A percentile compares a stretch with the other conserved stretches of the same genome.
These are phyloP conservation scores for Oxyruncus cristatus DNA, from an alignment of 2,113 vertebrate genomes.

Conservation along the genomic window DNA sequence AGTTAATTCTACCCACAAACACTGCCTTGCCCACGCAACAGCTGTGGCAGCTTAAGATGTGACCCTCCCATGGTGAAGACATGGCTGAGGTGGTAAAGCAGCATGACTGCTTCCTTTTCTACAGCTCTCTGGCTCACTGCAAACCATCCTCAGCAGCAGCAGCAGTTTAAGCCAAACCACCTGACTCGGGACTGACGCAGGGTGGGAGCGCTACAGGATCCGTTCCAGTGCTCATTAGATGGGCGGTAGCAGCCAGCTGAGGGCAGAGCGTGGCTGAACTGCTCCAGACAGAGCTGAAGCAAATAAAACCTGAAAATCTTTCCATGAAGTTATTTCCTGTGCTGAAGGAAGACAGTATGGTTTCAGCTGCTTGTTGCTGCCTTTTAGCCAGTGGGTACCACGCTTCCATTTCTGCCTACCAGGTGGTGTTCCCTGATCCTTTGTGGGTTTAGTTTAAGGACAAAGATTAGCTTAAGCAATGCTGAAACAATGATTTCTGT, in stretches of 20 bases:
- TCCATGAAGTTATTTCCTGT: slow-evolving; percentile 18
- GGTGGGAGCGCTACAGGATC: neutral
- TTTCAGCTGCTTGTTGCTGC: neutral
- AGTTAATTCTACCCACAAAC: neutral
- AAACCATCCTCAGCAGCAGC: neutral
- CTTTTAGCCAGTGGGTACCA: neutral
- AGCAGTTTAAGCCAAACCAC: neutral
- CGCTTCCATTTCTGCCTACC: neutral
- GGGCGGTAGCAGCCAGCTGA: slow-evolving; percentile 3
- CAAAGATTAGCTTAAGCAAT: neutral
- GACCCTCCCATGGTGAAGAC: neutral
- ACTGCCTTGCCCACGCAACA: neutral
- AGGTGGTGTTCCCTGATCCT: neutral
- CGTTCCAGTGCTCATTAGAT: neutral
- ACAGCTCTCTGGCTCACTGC: neutral
- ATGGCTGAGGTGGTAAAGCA: neutral
- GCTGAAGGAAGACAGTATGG: neutral
- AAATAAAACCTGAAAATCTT: neutral
- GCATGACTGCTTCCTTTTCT: neutral
- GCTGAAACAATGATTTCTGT: neutral
- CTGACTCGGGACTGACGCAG: neutral
- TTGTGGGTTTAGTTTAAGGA: neutral
- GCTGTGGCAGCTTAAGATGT: neutral
- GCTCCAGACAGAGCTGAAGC: slow-evolving; percentile 1
- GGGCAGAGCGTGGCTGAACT: neutral